Evolutionary conservation across 2,113 vertebrate genomes (phyloP).

Genomic region (Pelobates fuscus): DNA sequence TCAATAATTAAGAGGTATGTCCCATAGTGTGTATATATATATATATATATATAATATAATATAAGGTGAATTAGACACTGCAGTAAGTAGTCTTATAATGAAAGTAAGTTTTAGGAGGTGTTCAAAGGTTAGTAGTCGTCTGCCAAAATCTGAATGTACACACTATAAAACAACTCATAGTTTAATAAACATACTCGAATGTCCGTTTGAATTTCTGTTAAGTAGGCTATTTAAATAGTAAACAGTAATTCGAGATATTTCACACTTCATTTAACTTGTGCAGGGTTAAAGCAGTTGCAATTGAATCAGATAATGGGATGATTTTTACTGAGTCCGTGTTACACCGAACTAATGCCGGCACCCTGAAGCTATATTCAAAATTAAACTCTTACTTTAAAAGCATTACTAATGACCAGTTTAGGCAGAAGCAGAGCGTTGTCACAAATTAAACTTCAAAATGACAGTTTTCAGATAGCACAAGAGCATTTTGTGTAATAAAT

Average conservation of each 20-base stretch:
- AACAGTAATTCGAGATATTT: slow-evolving; percentile 36
- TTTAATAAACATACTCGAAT: slow-evolving; percentile 30
- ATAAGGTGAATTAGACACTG: no score
- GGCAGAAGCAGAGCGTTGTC: not conserved
- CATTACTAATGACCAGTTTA: not conserved
- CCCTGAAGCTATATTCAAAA: not conserved
- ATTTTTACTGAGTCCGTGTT: slow-evolving; percentile 11
- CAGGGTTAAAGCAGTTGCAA: not conserved
- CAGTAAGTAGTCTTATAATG: not conserved
- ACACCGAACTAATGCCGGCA: slow-evolving; percentile 2
- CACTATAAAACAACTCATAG: slow-evolving; percentile 37
- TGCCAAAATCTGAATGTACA: slow-evolving; percentile 11
- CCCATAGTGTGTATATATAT: no score
- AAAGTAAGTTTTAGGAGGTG: not conserved
- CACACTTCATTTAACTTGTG: slow-evolving; percentile 45
- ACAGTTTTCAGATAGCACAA: no score
- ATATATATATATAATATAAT: no score
- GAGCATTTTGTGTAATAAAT: no score
- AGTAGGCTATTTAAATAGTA: slow-evolving; percentile 36
- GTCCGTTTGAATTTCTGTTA: slow-evolving; percentile 28
- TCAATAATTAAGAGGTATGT: no score
- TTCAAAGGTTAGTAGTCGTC: slow-evolving; percentile 11
- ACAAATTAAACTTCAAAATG: not conserved
- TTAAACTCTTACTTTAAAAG: slow-evolving; percentile 19
- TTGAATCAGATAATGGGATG: slow-evolving; percentile 11